Evolutionary conservation across 2,113 vertebrate species (phyloP).

Genomic region (Pithys albifrons): DNA sequence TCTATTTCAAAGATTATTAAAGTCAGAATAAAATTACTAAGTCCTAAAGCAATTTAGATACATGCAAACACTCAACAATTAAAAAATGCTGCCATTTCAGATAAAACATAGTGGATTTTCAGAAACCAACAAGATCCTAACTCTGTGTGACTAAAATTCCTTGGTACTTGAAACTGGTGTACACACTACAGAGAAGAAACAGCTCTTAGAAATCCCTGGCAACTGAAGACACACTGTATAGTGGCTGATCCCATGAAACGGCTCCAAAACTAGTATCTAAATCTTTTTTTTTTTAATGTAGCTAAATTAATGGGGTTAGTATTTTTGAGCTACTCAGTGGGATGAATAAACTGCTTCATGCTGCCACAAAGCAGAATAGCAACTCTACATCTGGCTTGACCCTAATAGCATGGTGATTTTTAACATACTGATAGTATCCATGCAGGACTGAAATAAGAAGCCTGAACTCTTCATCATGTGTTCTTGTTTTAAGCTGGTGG

Average conservation of each 20-base stretch:
- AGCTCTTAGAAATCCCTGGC: constrained; percentile 49
- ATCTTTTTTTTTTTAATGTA: not conserved
- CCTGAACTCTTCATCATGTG: not conserved
- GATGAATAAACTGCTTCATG: constrained; percentile 1
- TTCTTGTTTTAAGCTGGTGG: not conserved
- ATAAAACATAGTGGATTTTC: not conserved
- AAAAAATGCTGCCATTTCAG: not conserved
- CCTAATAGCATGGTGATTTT: not conserved
- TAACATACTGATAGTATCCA: not conserved
- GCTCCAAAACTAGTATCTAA: constrained; percentile 32
- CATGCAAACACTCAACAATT: not conserved
- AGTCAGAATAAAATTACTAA: not conserved
- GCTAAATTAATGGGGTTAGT: constrained; percentile 3
- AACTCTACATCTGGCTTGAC: not conserved
- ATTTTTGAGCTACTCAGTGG: not conserved
- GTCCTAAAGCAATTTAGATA: not conserved
- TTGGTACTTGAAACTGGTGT: constrained; percentile 16
- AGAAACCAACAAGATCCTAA: not conserved
- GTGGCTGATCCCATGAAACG: not conserved
- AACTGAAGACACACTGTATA: constrained; percentile 36
- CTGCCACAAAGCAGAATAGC: not conserved
- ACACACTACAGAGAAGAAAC: constrained; percentile 45
- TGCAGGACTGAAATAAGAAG: not conserved
- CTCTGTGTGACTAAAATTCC: constrained; percentile 4
- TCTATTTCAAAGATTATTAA: not conserved